Conservation (phyloP, 2,113 vertebrate genomes). For the Brachirus orientalis region DNA sequence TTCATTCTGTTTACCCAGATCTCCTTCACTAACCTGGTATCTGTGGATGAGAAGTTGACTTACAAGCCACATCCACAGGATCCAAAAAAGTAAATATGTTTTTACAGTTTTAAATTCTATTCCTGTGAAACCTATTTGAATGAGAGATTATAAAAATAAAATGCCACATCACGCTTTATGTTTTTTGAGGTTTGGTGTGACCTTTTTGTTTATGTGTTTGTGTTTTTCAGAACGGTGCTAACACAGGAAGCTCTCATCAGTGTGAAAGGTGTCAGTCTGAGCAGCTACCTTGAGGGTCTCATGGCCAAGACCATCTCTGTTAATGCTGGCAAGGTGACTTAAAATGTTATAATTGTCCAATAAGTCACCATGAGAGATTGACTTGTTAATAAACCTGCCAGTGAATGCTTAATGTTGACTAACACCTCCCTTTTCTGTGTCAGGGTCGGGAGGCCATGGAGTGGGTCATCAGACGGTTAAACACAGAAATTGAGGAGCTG, state of each 20-base stretch:
- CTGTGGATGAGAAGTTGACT: slow-evolving; percentile 93
- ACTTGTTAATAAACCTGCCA: too few species aligned
- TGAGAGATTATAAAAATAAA: background rate
- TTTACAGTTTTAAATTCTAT: background rate
- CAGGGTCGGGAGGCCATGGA: slow-evolving; percentile 98
- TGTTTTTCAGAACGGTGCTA: slow-evolving; percentile 86
- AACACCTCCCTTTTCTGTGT: background rate
- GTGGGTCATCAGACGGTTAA: slow-evolving; percentile 94
- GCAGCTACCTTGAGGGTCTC: slow-evolving; percentile 94
- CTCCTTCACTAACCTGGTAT: slow-evolving; percentile 97
- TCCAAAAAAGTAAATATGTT: slow-evolving; percentile 85
- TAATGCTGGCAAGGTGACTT: slow-evolving; percentile 92
- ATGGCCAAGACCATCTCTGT: slow-evolving; percentile 96
- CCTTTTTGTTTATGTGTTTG: background rate
- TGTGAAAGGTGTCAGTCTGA: slow-evolving; percentile 96
- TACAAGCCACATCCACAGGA: slow-evolving; percentile 95
- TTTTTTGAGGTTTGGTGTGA: background rate
- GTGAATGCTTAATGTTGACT: background rate
- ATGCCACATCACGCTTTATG: background rate
- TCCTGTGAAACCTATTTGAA: background rate
- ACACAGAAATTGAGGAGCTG: slow-evolving; percentile 93
- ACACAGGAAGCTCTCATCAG: slow-evolving; percentile 96
- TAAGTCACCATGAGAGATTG: background rate
- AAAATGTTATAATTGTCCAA: background rate
- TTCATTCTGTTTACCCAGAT: slow-evolving; percentile 81